Base-by-base conservation (phyloP, 1,140 invertebrate genomes). In the Heliothis virescens region DNA sequence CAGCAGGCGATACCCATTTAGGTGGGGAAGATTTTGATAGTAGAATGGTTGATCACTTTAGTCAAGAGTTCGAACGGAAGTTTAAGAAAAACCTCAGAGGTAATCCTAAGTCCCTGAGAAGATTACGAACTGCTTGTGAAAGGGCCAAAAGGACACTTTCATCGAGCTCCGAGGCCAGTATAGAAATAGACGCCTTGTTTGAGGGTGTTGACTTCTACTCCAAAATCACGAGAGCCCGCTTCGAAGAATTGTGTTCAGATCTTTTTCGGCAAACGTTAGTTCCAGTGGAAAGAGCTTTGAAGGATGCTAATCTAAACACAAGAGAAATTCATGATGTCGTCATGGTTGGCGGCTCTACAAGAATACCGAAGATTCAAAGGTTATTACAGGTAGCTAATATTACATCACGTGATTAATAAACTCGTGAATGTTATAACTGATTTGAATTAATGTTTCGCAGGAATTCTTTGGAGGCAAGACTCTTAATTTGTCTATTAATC, bases 241-340 rank as follows among this genome's bases (percentile, higher is more conserved):
- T 98, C 89, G 98, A 98, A 94, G 98, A 98, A 91, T 92, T 99
- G 12, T 98, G 97, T 89, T 96, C 97, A 82, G 98, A 99, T 95
- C 95, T 99, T 50, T 97, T 97, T 90, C 93, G 96, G 60, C 94
- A 90, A 1, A 97, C 97, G 0, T 86, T 98, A 65, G 95, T 95
- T 47, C 97, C 97, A 0, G 97, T 98, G 10, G 97, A 98, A 83
- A 97, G 90, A 93, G 97, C 96, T 18, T 86, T 98, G 59, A 95
- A 95, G 78, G 97, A 98, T 94, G 97, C 97, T 71, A 97, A 97
- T 89, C 87, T 98, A 81, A 97, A 98, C 83, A 98, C 97, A 80
- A 95, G 94, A 76, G 92, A 95, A 82, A 96, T 96, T 79, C 94
- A 96, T 75, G 96, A 96, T 86, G 96, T 97, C 16, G 96, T 97